Percentiles rank a stretch among this genome's conserved stretches.
These are phyloP conservation scores for Arvicanthis niloticus DNA, from an alignment of 2,113 vertebrate genomes.

Conservation along the genomic window DNA sequence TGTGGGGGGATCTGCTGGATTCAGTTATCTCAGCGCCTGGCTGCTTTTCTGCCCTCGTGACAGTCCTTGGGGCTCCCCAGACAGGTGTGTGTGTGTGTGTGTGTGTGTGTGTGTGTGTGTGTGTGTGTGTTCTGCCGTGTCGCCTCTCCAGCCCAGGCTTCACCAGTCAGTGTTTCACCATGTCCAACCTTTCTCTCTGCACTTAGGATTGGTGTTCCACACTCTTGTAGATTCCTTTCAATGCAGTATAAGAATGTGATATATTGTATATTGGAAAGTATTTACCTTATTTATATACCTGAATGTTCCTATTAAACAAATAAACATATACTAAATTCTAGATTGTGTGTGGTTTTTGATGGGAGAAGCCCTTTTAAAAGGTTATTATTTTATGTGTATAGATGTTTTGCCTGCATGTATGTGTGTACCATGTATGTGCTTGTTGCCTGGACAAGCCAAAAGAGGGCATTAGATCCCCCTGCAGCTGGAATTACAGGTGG, in stretches of 20 bases:
- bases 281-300: conserved; percentile 89
- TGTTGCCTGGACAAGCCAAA: not conserved
- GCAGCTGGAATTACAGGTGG: not conserved
- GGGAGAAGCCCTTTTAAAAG: not conserved
- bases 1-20: not conserved
- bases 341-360: not conserved
- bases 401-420: not conserved
- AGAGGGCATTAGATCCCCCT: not conserved
- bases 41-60: not conserved
- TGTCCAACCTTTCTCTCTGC: conserved; percentile 79
- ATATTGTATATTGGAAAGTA: conserved; percentile 87
- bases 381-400: not conserved
- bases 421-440: not conserved
- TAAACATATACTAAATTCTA: conserved; percentile 74
- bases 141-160: not conserved
- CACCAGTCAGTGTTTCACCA: not conserved
- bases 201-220: conserved; percentile 70
- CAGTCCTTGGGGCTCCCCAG: not conserved
- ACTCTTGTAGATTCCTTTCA: conserved; percentile 75
- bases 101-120: not conserved
- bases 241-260: conserved; percentile 81
- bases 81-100: not conserved
- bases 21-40: not conserved
- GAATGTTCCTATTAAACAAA: conserved; percentile 87
- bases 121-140: not conserved